Evolutionary conservation across 2,797 vertebrate genomes (phyloP).

Genomic region (Ctenosaura bakeri): DNA sequence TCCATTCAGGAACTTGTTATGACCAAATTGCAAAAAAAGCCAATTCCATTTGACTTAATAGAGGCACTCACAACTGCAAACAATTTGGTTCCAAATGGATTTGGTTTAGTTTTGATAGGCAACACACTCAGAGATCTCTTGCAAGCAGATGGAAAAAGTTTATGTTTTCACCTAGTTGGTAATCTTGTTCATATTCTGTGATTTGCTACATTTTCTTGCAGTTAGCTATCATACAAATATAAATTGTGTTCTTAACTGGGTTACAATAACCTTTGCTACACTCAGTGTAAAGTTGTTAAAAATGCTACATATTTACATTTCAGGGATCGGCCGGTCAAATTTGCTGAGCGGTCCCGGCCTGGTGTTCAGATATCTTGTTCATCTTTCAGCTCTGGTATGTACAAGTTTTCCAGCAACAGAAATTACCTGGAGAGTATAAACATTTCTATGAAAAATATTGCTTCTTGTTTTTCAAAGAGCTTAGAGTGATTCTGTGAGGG

Average conservation of each 20-base stretch:
- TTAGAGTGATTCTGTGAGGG: background rate
- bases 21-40: constrained; percentile 2
- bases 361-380: constrained; percentile 97
- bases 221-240: background rate
- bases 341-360: constrained; percentile 95
- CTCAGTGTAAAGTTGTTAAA: constrained; percentile 15
- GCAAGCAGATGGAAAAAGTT: background rate
- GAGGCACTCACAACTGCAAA: background rate
- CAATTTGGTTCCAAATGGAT: background rate
- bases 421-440: background rate
- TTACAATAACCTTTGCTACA: background rate
- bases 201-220: background rate
- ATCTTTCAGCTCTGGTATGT: constrained; percentile 95
- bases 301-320: constrained; percentile 43
- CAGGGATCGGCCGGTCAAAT: constrained; percentile 95
- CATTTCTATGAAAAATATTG: background rate
- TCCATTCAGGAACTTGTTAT: background rate
- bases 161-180: background rate
- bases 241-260: background rate
- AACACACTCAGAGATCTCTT: background rate
- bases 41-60: constrained; percentile 32
- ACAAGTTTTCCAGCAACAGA: background rate
- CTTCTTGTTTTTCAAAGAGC: background rate
- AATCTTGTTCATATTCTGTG: background rate
- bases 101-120: background rate